Base-by-base conservation (phyloP, 30 jellyfish, hydroid and myxozoan species). In the Cassiopea andromeda region DNA sequence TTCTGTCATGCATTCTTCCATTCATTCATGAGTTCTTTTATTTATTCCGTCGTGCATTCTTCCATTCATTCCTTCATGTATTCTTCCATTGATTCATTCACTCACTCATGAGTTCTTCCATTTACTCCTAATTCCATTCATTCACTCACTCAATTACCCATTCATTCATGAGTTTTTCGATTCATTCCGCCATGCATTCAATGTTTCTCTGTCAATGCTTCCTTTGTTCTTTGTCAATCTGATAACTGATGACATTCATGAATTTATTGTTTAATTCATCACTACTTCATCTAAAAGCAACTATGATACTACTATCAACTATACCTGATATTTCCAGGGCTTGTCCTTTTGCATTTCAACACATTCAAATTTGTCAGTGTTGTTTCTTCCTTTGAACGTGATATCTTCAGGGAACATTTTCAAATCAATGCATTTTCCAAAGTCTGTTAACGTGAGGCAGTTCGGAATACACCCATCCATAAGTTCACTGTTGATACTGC, bases 271-370 rank as follows among this genome's bases (percentile, higher is more conserved):
- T 27, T 27, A 27, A 27, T 27, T 27, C 38, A 27, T 0, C 38
- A 27, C 38, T 27, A 27, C 38, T 27, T 27, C 38, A 27, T 27
- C 38, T 27, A 54, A 54, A 6, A 6, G 7, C 5, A 83, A 5
- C 6, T 17, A 4, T 44, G 10, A 54, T 3, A 54, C 38, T 27
- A 54, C 64, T 54, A 54, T 54, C 64, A 3, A 10, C 64, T 54
- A 12, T 84, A 94, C 98, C 97, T 94, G 98, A 60, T 90, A 90
- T 47, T 86, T 89, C 98, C 98, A 94, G n/a, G 97, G 97, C 80
- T 59, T 4, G 64, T 85, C 73, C 2, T 80, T 75, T 27, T 50
- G 71, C 98, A 94, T 94, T 77, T 94, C 91, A n/a, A 83, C 60
- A 80, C 98, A 94, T 82, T 94, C 98, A 82, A 85, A 94, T 68